Percentiles rank a stretch among this genome's conserved stretches.
phyloP scores from a whole-genome alignment of 2,797 vertebrate species.

The Acropternis orthonyx region DNA sequence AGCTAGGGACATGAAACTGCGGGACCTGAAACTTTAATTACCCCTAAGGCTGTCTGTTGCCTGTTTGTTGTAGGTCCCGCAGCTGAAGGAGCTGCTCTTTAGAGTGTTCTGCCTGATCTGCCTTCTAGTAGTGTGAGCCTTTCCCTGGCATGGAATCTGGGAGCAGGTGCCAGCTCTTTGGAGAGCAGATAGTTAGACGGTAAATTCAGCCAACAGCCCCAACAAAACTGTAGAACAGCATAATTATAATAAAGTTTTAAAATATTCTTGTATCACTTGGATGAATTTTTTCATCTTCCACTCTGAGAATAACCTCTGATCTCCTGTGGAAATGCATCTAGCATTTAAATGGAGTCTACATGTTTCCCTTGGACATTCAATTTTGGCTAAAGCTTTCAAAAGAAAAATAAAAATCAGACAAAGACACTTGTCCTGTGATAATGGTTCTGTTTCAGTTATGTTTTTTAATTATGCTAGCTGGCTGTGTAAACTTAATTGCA shows the following conservation, averaged over 20 bases:
- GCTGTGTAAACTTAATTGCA: slow-evolving; percentile 40
- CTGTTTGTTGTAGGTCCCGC: not conserved
- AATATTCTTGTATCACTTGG: not conserved
- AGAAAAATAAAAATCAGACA: slow-evolving; percentile 20
- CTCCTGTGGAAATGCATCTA: not conserved
- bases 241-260: not conserved
- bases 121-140: not conserved
- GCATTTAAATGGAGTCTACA: not conserved
- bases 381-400: not conserved
- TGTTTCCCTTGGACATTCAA: not conserved
- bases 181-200: not conserved
- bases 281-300: not conserved
- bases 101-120: not conserved
- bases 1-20: not conserved
- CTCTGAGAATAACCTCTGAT: slow-evolving; percentile 40
- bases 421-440: not conserved
- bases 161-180: not conserved
- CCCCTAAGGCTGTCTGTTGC: not conserved
- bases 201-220: not conserved
- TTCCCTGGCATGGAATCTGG: not conserved
- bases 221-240: not conserved
- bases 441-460: not conserved
- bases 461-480: slow-evolving; percentile 30
- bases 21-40: not conserved
- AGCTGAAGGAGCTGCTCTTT: not conserved